These are phyloP conservation scores for Serrognathus titanus DNA, from an alignment of 2,888 invertebrate genomes.

Conservation along the genomic window DNA sequence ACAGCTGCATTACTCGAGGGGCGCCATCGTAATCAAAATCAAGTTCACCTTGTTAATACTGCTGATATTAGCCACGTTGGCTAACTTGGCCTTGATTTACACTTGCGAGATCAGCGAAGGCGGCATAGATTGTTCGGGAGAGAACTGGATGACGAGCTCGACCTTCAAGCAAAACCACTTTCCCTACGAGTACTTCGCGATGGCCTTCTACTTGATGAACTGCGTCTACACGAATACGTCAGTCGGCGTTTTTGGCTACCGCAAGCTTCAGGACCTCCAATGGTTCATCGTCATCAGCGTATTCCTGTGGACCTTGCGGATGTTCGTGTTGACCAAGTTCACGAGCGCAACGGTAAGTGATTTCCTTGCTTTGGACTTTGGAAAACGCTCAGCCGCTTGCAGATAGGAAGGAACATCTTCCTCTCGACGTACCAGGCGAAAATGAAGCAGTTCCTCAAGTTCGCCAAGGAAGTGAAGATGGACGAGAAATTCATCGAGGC, in stretches of 20 bases:
- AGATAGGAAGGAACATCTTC: conserved; percentile 27
- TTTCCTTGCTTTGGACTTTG: too few species aligned
- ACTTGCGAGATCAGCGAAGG: conserved; percentile 5
- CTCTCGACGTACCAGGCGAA: conserved; percentile 24
- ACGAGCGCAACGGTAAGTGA: conserved; percentile 16
- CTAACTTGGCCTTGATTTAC: conserved; percentile 8
- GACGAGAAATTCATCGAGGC: conserved; percentile 22
- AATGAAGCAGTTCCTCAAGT: conserved; percentile 25
- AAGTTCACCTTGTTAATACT: conserved; percentile 6
- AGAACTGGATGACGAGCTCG: conserved; percentile 9
- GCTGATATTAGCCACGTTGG: conserved; percentile 2
- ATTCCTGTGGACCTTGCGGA: conserved; percentile 4
- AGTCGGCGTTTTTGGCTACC: conserved; percentile 3
- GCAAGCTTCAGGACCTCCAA: background rate
- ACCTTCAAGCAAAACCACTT: background rate
- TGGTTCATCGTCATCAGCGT: conserved; percentile 3
- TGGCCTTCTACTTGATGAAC: conserved; percentile 4
- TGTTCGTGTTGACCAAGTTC: conserved; percentile 7
- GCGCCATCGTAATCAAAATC: conserved; percentile 7
- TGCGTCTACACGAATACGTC: conserved; percentile 5
- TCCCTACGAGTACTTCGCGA: conserved; percentile 1
- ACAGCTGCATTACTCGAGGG: conserved; percentile 7
- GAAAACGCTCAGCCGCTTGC: background rate
- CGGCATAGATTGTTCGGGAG: conserved; percentile 3
- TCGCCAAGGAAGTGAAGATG: conserved; percentile 24